Evolutionary conservation across 2,888 invertebrate species (phyloP), one percentile per base, ranked within the genome.

Genomic region (Phasia obesa): DNA sequence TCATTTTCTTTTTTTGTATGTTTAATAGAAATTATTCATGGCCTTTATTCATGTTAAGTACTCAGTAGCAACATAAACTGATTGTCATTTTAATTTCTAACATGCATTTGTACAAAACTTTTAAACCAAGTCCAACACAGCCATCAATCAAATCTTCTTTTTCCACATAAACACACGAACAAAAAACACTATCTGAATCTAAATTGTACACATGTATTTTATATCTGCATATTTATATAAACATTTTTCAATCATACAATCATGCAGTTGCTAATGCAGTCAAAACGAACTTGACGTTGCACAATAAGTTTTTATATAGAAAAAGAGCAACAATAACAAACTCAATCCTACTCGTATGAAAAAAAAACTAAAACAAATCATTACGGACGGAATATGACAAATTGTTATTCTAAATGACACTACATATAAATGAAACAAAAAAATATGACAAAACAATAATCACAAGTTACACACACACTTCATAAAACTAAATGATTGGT

Each of bases 401-500:
- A 74, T 80, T 74, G 67, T 80, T 80, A 53, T 80, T 80, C 60
- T 42, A 80, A 74, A 74, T 79, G 73, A 53, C 79, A 55, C 17
- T 38, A 35, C 27, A 67, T 53, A 53, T 47, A 23, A 55, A 73
- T 4, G 27, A n/a, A n/a, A 47, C 57, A 31, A 27, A 35, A 71
- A 64, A 65, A 64, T 64, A 81, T 62, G 55, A 47, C 60, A 60
- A 73, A 65, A 59, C 53, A 65, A 70, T 59, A 73, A 73, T 35
- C 67, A 62, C 35, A 60, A 53, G 25, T 51, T 42, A 70, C 6
- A 67, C 19, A 42, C 5, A 64, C 19, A 53, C 17, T 35, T 11
- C n/a, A 15, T 15, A n/a, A 4, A 1, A 13, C 17, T 47, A 25
- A 55, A 2, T 70, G 49, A 64, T 76, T 75, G 57, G 64, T 65